Base-by-base conservation (phyloP, 2,888 invertebrate species). In the Nemotelus pantherinus region DNA sequence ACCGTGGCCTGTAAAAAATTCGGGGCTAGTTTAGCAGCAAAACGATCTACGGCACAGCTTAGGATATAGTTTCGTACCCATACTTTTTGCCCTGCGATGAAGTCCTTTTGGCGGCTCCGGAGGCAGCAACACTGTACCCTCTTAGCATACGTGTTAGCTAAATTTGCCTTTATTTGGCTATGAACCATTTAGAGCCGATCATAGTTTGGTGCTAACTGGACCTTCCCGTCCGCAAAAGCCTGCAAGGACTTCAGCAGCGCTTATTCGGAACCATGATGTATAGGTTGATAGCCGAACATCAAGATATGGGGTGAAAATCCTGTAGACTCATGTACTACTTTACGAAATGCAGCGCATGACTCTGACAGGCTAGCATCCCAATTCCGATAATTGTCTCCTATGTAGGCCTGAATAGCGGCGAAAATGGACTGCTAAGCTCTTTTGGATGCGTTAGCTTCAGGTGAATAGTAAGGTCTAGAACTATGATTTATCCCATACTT, bases 271-370 rank as follows among this genome's bases (percentile, higher is more conserved):
- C 47, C 65, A 44, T 67, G 48, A 6, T 45, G 44, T 3, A 67
- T 45, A n/a, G 39, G 39, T 9, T 67, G 47, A 48, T 45, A 67
- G 6, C 77, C 72, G 58, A 77, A 79, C 74, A 80, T 68, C 70
- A 63, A 50, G 75, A 78, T 80, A 76, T 68, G 77, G 67, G 72
- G 72, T 58, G 43, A 79, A 72, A 65, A 77, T 55, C 71, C 68
- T 7, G 50, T 63, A 39, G 55, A 57, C 10, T 41, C 70, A 53
- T 75, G 71, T 67, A 67, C 55, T 10, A 67, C 45, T 64, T 76
- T 79, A 67, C 68, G 67, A 5, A 76, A n/a, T 10, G 65, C 68
- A 2, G 68, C n/a, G 57, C 57, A 25, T 7, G 64, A 64, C n/a
- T 76, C 76, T 6, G 4, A 3, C 9, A 76, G 39, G 48, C 57